Evolutionary conservation across 2,888 invertebrate genomes (phyloP), one percentile per base, ranked within the genome.

Genomic region (Euspilapteryx auroguttella): DNA sequence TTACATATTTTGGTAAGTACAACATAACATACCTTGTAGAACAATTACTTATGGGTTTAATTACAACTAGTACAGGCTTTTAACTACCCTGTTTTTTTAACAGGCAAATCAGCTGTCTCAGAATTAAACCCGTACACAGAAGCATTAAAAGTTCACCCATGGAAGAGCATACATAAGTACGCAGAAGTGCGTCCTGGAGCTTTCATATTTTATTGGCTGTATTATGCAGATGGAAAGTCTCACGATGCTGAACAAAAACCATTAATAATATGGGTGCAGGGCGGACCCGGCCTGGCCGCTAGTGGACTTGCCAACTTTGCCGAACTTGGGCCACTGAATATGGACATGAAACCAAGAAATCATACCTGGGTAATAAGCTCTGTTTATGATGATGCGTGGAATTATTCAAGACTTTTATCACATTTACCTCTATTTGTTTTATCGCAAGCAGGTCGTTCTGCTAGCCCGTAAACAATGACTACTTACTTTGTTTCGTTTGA

Each of bases 121-220:
- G n/a, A n/a, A n/a, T n/a, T n/a, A n/a, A 65, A 69, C 36, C 63
- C 59, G 1, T 69, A 66, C 34, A 31, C 44, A 25, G 45, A 52
- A 31, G 62, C 55, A 10, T 31, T 58, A 21, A 39, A 39, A 14
- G 31, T 29, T 8, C 44, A 40, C 8, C 51, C 49, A 17, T 54
- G 58, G 50, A 51, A 57, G 37, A 55, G 51, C 25, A 81, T 85
- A 41, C 91, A 89, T 80, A 85, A 83, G 4, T 87, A 85, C 49
- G 82, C 86, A 1, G 79, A 82, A 47, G 87, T 92, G 0, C 80
- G 91, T 0, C 78, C 80, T 2, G 81, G 84, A 1, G 90, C 89
- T 0, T 82, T 86, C 40, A 82, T 89, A 69, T 93, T 93, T 56
- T 93, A 89, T 78, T 93, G 92, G 90, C 66, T 94, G n/a, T 91